phyloP scores from a whole-genome alignment of 2,888 invertebrate species.

The Teinopalpus imperialis region DNA sequence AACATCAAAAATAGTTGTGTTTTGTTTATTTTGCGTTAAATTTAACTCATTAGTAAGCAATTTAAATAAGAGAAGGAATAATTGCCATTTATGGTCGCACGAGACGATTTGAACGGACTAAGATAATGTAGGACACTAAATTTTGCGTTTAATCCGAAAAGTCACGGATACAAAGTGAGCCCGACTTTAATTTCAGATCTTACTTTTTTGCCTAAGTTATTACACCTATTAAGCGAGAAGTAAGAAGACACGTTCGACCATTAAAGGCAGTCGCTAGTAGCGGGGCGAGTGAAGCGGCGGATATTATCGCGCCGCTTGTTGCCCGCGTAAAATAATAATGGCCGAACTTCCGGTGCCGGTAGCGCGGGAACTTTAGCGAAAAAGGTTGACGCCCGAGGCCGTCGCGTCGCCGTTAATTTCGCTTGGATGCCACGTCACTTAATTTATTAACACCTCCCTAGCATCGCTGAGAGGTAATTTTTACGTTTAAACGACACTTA shows the following conservation, averaged over 20 bases:
- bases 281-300: constrained; percentile 65
- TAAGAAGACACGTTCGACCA: constrained; percentile 78
- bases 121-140: constrained; percentile 20
- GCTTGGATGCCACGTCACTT: constrained; percentile 77
- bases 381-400: constrained; percentile 77
- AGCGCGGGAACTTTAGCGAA: constrained; percentile 78
- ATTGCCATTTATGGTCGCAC: constrained; percentile 4
- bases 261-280: constrained; percentile 67
- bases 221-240: constrained; percentile 77
- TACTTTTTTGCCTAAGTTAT: constrained; percentile 74
- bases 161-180: constrained; percentile 22
- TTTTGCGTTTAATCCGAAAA: constrained; percentile 20
- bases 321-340: constrained; percentile 83
- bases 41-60: too few relatives aligned
- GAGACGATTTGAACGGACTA: constrained; percentile 6
- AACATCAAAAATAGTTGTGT: too few relatives aligned
- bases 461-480: constrained; percentile 55
- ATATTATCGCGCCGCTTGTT: constrained; percentile 83
- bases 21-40: too few relatives aligned
- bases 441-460: constrained; percentile 80
- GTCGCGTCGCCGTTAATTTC: constrained; percentile 63
- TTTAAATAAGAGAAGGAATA: constrained; percentile 3
- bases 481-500: constrained; percentile 63
- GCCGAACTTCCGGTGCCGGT: constrained; percentile 82
- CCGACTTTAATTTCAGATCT: constrained; percentile 57